These are phyloP conservation scores for Limosa lapponica DNA, from an alignment of 2,797 vertebrate genomes.

Conservation along the genomic window DNA sequence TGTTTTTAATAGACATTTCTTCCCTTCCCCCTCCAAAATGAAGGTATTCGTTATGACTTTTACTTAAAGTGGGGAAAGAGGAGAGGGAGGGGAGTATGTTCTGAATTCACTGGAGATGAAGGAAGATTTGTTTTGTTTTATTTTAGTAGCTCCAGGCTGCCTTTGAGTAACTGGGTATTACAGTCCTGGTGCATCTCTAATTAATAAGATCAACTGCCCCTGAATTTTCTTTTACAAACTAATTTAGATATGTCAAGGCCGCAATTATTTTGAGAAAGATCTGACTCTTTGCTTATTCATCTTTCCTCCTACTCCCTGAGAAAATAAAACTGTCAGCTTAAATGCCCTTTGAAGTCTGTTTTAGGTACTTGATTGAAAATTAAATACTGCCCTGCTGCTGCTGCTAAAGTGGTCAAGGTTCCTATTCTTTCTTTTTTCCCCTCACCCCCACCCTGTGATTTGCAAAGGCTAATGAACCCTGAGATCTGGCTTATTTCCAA, in stretches of 20 bases:
- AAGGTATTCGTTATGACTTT: constrained; percentile 40
- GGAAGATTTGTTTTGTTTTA: constrained; percentile 71
- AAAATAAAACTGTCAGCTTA: constrained; percentile 79
- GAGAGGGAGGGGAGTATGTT: constrained; percentile 4
- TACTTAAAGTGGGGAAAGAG: background rate
- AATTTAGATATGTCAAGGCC: constrained; percentile 80
- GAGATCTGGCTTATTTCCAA: constrained; percentile 26
- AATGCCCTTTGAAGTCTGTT: constrained; percentile 79
- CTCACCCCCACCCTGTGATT: background rate
- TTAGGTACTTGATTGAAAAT: constrained; percentile 77
- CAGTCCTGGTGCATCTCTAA: constrained; percentile 74
- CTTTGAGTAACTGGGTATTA: constrained; percentile 70
- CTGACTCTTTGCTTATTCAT: constrained; percentile 78
- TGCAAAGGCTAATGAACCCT: background rate
- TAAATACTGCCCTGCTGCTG: constrained; percentile 59
- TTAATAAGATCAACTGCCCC: constrained; percentile 81
- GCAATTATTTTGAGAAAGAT: constrained; percentile 83
- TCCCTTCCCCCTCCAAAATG: constrained; percentile 19
- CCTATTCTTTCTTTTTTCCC: background rate
- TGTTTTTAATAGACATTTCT: constrained; percentile 56
- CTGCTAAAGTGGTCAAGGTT: constrained; percentile 51
- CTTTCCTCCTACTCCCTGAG: constrained; percentile 75
- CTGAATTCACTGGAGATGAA: constrained; percentile 58
- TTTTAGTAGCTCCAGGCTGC: constrained; percentile 72
- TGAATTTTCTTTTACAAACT: constrained; percentile 81